These are phyloP conservation scores for Cenopis cana DNA, from an alignment of 2,888 invertebrate genomes.

Conservation along the genomic window DNA sequence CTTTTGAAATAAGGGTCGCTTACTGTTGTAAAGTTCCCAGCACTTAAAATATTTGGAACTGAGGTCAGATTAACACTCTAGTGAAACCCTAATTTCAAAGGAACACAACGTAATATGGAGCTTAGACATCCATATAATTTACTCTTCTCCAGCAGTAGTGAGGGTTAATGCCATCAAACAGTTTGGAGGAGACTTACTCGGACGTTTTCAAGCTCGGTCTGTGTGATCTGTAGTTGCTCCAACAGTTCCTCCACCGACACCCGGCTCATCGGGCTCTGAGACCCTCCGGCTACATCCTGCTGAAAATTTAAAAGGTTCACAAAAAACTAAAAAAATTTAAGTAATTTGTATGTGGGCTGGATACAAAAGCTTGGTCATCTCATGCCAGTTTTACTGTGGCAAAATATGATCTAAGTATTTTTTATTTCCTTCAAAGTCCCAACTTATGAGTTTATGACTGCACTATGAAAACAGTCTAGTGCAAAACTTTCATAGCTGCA, in stretches of 20 bases:
- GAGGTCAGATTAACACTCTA: neutral
- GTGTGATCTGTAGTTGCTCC: conserved; percentile 93
- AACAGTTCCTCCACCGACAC: conserved; percentile 93
- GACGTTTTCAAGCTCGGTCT: conserved; percentile 94
- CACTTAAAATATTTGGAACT: neutral
- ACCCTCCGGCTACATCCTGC: conserved; percentile 73
- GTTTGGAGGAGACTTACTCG: conserved; percentile 86
- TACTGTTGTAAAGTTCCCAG: neutral
- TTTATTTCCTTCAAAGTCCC: no score
- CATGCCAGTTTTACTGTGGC: no score
- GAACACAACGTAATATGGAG: neutral
- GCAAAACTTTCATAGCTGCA: no score
- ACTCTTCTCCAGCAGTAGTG: neutral
- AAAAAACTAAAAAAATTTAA: neutral
- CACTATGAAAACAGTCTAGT: no score
- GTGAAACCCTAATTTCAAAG: neutral
- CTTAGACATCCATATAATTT: neutral
- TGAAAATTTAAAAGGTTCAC: conserved; percentile 45
- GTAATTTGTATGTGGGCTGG: no score
- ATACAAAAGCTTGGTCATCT: no score
- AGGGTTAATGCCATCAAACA: conserved; percentile 27
- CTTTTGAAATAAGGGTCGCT: neutral
- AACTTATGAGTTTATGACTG: no score
- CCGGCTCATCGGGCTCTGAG: conserved; percentile 86
- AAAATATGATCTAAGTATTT: no score